Conservation (phyloP, 1,140 invertebrate genomes). For the Drosophila malerkotliana region DNA sequence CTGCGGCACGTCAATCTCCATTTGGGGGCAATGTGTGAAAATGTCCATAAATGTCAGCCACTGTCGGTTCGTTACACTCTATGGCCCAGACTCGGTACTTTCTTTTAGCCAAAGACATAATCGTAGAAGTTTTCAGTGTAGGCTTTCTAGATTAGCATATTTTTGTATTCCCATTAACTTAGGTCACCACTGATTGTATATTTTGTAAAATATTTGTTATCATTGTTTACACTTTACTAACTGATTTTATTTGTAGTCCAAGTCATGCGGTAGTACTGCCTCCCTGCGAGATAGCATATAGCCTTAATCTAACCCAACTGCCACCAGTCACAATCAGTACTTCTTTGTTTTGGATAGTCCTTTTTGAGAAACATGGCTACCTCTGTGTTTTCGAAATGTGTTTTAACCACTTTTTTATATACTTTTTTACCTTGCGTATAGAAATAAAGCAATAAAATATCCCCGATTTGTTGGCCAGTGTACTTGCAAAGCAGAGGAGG, state of each 20-base stretch:
- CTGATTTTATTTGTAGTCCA: not conserved
- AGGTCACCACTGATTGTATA: not conserved
- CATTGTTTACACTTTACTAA: not conserved
- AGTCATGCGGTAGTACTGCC: too few relatives aligned
- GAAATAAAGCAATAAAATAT: not conserved
- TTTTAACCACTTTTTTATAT: not conserved
- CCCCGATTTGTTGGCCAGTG: not conserved
- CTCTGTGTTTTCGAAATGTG: not conserved
- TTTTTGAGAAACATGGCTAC: not conserved
- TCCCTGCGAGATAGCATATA: not conserved
- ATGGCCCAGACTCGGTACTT: not conserved
- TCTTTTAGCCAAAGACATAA: conserved; percentile 26
- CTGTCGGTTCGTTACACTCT: conserved; percentile 11
- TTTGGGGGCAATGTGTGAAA: conserved; percentile 67
- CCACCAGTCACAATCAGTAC: not conserved
- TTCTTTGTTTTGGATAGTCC: not conserved
- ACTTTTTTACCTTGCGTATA: not conserved
- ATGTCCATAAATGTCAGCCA: conserved; percentile 39
- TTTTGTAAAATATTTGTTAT: conserved; percentile 1
- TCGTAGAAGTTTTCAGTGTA: not conserved
- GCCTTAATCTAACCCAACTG: not conserved
- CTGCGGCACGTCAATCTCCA: conserved; percentile 38
- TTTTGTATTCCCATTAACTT: not conserved
- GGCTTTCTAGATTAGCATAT: not conserved
- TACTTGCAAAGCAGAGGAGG: not conserved